A percentile compares a stretch with the other conserved stretches of the same genome.
Evolutionary conservation across 2,113 vertebrate genomes (phyloP).

Genomic region (Nerophis lumbriciformis): DNA sequence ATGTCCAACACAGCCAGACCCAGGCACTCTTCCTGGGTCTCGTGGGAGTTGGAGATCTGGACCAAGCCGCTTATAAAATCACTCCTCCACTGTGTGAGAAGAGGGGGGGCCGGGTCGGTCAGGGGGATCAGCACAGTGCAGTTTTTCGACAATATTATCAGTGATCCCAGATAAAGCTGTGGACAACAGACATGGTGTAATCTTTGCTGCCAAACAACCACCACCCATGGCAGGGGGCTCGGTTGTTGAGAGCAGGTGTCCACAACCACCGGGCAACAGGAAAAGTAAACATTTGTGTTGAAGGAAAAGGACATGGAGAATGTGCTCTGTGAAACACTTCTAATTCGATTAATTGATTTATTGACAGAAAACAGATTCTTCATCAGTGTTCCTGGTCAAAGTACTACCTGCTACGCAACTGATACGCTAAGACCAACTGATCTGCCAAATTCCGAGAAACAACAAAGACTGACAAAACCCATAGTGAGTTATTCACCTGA

Average conservation of each 20-base stretch:
- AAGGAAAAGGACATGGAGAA: neutral
- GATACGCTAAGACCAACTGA: neutral
- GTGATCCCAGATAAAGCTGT: neutral
- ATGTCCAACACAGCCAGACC: slow-evolving; percentile 98
- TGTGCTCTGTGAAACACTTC: too few relatives aligned
- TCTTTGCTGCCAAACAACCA: neutral
- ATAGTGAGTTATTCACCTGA: slow-evolving; percentile 74
- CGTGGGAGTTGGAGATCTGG: slow-evolving; percentile 83
- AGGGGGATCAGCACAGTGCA: neutral
- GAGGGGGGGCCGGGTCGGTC: neutral
- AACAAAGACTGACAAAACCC: neutral
- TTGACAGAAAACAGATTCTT: too few relatives aligned
- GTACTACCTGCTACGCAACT: neutral
- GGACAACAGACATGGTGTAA: neutral
- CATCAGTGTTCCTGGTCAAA: too few relatives aligned
- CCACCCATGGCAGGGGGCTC: neutral
- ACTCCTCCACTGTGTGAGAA: slow-evolving; percentile 81
- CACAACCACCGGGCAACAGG: neutral
- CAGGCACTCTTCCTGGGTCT: slow-evolving; percentile 94
- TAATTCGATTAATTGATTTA: too few relatives aligned
- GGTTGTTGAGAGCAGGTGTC: neutral
- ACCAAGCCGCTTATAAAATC: slow-evolving; percentile 88
- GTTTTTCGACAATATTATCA: neutral
- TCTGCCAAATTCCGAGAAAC: neutral
- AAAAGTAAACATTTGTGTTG: neutral